Base-by-base conservation (phyloP, 2,888 invertebrate species). In the Protophormia terraenovae region DNA sequence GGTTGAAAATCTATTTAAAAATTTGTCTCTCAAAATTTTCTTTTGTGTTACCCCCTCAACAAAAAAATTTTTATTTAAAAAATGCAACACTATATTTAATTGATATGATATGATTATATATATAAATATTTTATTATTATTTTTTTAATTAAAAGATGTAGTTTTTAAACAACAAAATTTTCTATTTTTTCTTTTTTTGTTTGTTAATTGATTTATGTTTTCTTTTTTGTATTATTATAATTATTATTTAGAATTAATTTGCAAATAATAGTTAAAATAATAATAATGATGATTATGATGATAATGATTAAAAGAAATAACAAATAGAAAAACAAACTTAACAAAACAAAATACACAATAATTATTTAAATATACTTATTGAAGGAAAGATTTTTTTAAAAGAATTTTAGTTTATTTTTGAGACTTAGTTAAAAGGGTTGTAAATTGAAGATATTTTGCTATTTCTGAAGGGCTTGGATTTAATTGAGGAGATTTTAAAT, bases 1-100 rank as follows among this genome's bases (percentile, higher is more conserved):
- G 41, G 22, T n/a, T n/a, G 10, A 67, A 22, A 45, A 66, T 24
- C 16, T n/a, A n/a, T n/a, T n/a, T n/a, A n/a, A n/a, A n/a, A n/a
- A n/a, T n/a, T n/a, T n/a, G 19, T 55, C 16, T 47, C 27, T 24
- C 5, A 22, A 62, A 50, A 50, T 69, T 41, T 58, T 60, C 4
- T n/a, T n/a, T n/a, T n/a, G n/a, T n/a, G n/a, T n/a, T n/a, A n/a
- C 16, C 58, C 58, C 22, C 8, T 16, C 45, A 41, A 45, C 29
- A 29, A 58, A 47, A 38, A 6, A 66, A 35, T 67, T 81, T 67
- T 80, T n/a, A n/a, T 58, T 67, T 69, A 69, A 76, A 71, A 82
- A 82, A 82, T 82, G 76, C 62, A 76, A 82, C 76, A 82, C 82
- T 76, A 50, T 69, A 81, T 82, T 69, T 76, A 82, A 82, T 69